Percentiles rank a stretch among this genome's conserved stretches.
phyloP scores from a whole-genome alignment of 2,113 vertebrate species.

The Corvus moneduloides region DNA sequence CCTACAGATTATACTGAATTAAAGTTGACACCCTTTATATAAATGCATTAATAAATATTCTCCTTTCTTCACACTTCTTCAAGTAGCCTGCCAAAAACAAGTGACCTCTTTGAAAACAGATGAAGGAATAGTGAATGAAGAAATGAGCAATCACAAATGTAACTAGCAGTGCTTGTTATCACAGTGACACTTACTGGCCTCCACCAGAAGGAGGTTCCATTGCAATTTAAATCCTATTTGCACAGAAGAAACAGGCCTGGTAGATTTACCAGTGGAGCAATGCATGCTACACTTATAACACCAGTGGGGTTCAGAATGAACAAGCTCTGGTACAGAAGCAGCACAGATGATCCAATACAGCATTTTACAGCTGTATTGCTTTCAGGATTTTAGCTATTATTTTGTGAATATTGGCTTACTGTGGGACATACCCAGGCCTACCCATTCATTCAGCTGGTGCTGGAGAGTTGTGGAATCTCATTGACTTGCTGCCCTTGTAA shows the following conservation, averaged over 20 bases:
- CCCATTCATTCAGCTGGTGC: not conserved
- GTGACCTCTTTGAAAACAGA: not conserved
- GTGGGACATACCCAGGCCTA: not conserved
- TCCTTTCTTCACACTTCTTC: not conserved
- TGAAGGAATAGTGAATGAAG: not conserved
- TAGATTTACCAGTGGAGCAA: not conserved
- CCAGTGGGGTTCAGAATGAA: not conserved
- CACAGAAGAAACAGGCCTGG: not conserved
- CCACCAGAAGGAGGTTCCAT: not conserved
- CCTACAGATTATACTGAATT: not conserved
- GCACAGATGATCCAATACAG: not conserved
- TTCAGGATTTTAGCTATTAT: not conserved
- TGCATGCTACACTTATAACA: not conserved
- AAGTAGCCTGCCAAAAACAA: constrained; percentile 4
- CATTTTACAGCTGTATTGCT: not conserved
- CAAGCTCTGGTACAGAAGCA: not conserved
- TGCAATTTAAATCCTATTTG: not conserved
- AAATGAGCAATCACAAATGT: not conserved
- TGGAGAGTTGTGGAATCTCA: not conserved
- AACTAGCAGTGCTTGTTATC: not conserved
- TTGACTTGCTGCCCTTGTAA: not conserved
- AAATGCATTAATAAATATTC: constrained; percentile 9
- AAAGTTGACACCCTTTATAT: not conserved
- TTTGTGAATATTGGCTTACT: not conserved
- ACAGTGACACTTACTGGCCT: not conserved